Evolutionary conservation across 2,888 invertebrate species (phyloP).

Genomic region (Apotomis capreana): DNA sequence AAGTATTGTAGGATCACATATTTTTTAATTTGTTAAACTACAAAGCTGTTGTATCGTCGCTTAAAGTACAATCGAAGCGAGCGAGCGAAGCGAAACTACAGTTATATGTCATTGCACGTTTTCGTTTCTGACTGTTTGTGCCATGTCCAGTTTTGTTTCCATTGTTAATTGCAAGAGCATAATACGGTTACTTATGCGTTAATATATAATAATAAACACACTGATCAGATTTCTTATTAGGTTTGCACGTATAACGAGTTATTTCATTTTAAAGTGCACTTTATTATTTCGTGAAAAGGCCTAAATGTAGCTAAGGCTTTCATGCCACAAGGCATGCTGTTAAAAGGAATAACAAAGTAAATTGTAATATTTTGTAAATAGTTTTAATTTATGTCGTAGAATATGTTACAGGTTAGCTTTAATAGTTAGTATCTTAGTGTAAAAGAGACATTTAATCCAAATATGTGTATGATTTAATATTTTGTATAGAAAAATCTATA

Average conservation of each 20-base stretch:
- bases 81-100: conserved; percentile 33
- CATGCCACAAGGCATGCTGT: conserved; percentile 8
- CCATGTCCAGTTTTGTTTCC: conserved; percentile 59
- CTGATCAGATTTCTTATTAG: conserved; percentile 31
- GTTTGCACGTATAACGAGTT: conserved; percentile 38
- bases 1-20: conserved; percentile 21
- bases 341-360: conserved; percentile 40
- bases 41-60: conserved; percentile 4
- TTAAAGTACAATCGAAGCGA: background rate
- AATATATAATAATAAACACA: conserved; percentile 21
- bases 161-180: conserved; percentile 29
- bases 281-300: conserved; percentile 7
- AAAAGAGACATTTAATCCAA: conserved; percentile 70
- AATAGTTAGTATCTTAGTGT: conserved; percentile 76
- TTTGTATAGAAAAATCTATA: conserved; percentile 58
- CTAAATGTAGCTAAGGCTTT: conserved; percentile 13
- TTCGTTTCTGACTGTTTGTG: conserved; percentile 60
- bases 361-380: conserved; percentile 82
- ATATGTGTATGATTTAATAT: conserved; percentile 69
- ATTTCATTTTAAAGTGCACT: conserved; percentile 35
- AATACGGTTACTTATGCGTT: conserved; percentile 32
- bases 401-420: conserved; percentile 78
- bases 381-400: conserved; percentile 74
- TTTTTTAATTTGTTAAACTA: conserved; percentile 6
- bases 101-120: conserved; percentile 46